phyloP scores from a whole-genome alignment of 2,797 vertebrate species.

The Falco cherrug region DNA sequence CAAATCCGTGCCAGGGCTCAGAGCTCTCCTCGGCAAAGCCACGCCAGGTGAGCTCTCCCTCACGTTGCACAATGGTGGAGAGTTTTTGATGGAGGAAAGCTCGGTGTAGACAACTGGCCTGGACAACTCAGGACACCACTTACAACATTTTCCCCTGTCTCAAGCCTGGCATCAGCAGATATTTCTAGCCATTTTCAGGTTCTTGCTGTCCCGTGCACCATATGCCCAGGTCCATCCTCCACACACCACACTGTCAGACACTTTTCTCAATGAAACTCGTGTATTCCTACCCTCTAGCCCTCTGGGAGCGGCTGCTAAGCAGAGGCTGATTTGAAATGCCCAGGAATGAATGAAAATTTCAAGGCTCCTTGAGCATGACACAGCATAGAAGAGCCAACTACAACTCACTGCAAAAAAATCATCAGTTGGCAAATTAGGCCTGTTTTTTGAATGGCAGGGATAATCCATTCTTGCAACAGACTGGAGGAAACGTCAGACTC shows the following conservation, averaged over 20 bases:
- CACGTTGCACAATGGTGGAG: fast-evolving
- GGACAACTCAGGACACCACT: neutral
- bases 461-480: neutral
- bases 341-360: neutral
- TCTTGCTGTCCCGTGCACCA: neutral
- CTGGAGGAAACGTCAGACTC: neutral
- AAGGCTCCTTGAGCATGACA: neutral
- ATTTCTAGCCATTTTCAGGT: neutral
- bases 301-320: neutral
- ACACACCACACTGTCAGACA: neutral
- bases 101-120: neutral
- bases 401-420: neutral
- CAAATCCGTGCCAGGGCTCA: fast-evolving
- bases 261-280: neutral
- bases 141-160: neutral
- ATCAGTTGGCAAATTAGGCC: neutral
- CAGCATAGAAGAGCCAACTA: neutral
- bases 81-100: neutral
- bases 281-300: neutral
- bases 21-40: neutral
- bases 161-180: neutral
- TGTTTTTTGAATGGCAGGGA: neutral
- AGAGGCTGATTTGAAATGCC: neutral
- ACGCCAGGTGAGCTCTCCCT: neutral
- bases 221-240: neutral